Base-by-base conservation (phyloP, 2,113 vertebrate species). In the Panurus biarmicus region DNA sequence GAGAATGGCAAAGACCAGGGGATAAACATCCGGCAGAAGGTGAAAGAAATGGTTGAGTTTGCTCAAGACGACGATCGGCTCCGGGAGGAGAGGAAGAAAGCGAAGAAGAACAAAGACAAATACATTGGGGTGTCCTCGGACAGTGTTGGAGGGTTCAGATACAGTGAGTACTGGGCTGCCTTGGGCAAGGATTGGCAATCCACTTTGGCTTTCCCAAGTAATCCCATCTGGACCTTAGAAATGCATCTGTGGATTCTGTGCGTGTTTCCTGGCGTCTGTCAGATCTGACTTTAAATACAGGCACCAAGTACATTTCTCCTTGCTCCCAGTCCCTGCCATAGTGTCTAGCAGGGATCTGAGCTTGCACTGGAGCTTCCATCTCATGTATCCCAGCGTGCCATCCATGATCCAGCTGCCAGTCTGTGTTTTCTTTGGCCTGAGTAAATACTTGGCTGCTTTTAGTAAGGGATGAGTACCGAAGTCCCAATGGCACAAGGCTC, bases 1-100 rank as follows among this genome's bases (percentile, higher is more conserved):
- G 99, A 99, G 73, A 99, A 99, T 91, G 99, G 99, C 51, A 99
- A 99, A 94, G 99, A 99, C 97, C 99, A 99, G 96, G 99, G 99
- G 82, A 98, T 99, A 96, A 99, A 99, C 93, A 99, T 99, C 87
- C 98, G 99, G 75, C 99, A 99, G 96, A 99, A 99, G 90, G 99
- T 99, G 82, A 99, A 99, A 96, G 99, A 99, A 95, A 90, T 99
- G 98, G 98, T 99, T 76, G 99, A 99, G 35, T 99, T 99, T 94
- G 98, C 98, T 77, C 99, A 99, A 91, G 99, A 99, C n/a, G 99
- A 99, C 15, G 99, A 99, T 60, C 95, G 99, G 60, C 98, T 99
- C 24, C 98, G 99, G 78, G 99, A 99, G 94, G 99, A 99, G 96
- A 97, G 99, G 91, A 99, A 99, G 98, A 99, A 99, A 91, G 99